Conservation (phyloP, 2,888 invertebrate species). For the Therioaphis trifolii region DNA sequence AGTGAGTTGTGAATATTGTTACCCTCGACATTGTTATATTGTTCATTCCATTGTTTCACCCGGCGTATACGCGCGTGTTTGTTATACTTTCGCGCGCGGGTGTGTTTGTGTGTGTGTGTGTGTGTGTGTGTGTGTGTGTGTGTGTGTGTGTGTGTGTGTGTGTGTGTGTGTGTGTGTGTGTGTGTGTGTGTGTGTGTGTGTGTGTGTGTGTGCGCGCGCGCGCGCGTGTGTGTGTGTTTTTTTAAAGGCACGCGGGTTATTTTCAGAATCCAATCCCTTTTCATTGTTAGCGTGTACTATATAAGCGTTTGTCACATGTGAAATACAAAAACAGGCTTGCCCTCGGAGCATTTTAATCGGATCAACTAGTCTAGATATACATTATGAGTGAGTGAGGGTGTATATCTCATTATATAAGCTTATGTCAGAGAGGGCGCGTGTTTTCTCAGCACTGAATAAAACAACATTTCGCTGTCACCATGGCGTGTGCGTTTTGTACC, state of each 20-base stretch:
- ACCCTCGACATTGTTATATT: background rate
- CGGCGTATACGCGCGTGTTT: too few relatives aligned
- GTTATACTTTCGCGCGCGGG: too few relatives aligned
- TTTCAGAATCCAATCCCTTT: constrained; percentile 43
- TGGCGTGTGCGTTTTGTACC: background rate
- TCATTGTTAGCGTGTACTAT: constrained; percentile 37
- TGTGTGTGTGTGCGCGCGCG: background rate
- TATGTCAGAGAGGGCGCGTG: constrained; percentile 1
- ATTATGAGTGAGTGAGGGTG: background rate
- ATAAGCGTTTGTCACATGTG: constrained; percentile 31
- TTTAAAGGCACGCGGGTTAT: constrained; percentile 32
- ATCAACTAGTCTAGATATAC: constrained; percentile 39
- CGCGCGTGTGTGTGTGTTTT: constrained; percentile 24
- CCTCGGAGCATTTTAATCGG: constrained; percentile 54
- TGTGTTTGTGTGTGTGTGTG: too few relatives aligned
- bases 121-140: too few relatives aligned
- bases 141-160: too few relatives aligned
- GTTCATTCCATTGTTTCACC: constrained; percentile 14
- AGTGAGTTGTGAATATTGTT: constrained; percentile 58
- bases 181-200: too few relatives aligned
- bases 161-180: too few relatives aligned
- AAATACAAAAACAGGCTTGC: constrained; percentile 45
- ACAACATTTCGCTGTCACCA: background rate
- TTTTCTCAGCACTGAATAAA: constrained; percentile 32
- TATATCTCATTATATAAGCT: constrained; percentile 43